Evolutionary conservation across 2,113 vertebrate species (phyloP).

Genomic region (Platysteira castanea): DNA sequence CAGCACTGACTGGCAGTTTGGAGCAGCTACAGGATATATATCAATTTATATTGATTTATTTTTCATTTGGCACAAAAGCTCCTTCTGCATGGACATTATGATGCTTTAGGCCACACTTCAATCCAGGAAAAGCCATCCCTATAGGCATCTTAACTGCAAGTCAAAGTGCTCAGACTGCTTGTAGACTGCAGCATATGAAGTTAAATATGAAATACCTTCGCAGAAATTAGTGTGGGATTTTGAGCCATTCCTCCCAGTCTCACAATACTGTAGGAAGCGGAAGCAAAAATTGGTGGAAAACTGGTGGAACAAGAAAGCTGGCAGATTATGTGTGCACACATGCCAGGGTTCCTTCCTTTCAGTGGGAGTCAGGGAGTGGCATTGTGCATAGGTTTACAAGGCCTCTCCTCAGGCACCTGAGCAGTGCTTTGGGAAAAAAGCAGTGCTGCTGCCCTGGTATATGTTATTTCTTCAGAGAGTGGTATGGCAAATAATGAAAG

Average conservation of each 20-base stretch:
- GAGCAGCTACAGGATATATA: not conserved
- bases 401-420: not conserved
- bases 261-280: not conserved
- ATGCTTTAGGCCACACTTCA: not conserved
- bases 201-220: not conserved
- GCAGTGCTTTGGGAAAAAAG: not conserved
- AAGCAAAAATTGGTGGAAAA: not conserved
- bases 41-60: not conserved
- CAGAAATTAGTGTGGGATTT: not conserved
- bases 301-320: not conserved
- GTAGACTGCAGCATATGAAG: not conserved
- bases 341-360: not conserved
- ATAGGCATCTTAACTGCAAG: not conserved
- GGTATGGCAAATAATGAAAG: not conserved
- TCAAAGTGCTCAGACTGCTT: not conserved
- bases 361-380: rapidly evolving
- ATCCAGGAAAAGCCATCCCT: not conserved
- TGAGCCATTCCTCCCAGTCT: not conserved
- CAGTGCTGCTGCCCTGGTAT: not conserved
- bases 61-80: not conserved
- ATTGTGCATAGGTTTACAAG: not conserved
- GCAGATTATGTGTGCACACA: rapidly evolving
- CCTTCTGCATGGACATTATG: rapidly evolving
- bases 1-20: not conserved
- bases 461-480: not conserved